These are phyloP conservation scores for Stichopus horrens DNA, from an alignment of 53 echinoderm and acorn worm genomes.

Conservation along the genomic window DNA sequence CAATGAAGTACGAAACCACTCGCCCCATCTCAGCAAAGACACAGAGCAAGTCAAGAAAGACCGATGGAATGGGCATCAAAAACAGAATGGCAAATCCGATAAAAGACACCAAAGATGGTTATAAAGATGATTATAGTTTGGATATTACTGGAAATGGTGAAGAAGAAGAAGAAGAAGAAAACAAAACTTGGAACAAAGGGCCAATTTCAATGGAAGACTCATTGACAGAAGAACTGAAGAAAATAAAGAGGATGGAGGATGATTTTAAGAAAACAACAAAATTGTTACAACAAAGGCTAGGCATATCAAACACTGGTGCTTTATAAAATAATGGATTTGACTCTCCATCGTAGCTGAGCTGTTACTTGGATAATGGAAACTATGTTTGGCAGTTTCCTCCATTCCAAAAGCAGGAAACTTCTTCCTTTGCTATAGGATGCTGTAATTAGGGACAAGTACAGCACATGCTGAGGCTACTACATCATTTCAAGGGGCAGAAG, in stretches of 20 bases:
- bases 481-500: too few relatives aligned
- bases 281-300: conserved; percentile 80
- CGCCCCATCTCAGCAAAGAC: conserved; percentile 78
- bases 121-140: conserved; percentile 20
- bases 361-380: too few relatives aligned
- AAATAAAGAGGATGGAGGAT: conserved; percentile 75
- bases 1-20: conserved; percentile 90
- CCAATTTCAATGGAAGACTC: conserved; percentile 57
- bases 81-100: background rate
- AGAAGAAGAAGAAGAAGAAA: background rate
- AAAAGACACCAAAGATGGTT: background rate
- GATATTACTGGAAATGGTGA: background rate
- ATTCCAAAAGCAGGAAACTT: too few relatives aligned
- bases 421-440: too few relatives aligned
- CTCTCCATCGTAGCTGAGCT: background rate
- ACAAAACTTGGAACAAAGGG: conserved; percentile 41
- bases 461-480: too few relatives aligned
- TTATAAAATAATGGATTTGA: background rate
- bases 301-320: conserved; percentile 59
- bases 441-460: too few relatives aligned
- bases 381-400: too few relatives aligned
- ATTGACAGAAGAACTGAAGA: conserved; percentile 68
- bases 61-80: background rate
- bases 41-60: conserved; percentile 20
- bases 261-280: conserved; percentile 81